Evolutionary conservation across 2,797 vertebrate genomes (phyloP), one percentile per base, ranked within the genome.

Genomic region (Taeniopygia guttata): DNA sequence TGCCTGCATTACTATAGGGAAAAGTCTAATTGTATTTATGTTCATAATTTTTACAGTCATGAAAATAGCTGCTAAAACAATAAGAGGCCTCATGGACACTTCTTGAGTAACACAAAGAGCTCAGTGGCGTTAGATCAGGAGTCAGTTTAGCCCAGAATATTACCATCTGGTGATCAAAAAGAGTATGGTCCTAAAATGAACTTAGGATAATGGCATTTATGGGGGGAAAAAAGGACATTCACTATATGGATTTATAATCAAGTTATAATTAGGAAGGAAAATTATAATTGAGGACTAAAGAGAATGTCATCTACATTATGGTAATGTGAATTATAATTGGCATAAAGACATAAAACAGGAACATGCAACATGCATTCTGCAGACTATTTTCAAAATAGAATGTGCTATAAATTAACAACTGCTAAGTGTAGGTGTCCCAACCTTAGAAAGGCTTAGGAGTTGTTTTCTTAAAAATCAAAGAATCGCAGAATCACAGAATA

Each of bases 391-490:
- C 43, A 74, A 74, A 87, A 83, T 16, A 84, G 46, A 84, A 67
- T 46, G 20, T 80, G 76, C n/a, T 94, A 84, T 82, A 93, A 89
- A 83, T 89, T 85, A 83, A 25, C 62, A 86, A 78, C 58, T 48
- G 36, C 36, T 72, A 58, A 34, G 36, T 66, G 79, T 78, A 83
- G 66, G 73, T 64, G 51, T 91, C 27, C 58, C 58, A 75, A 10
- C 8, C 36, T 67, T 76, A 84, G 63, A 87, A 92, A 72, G 32
- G 30, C 9, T 85, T 74, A 59, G 34, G 22, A 74, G 52, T 60
- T 87, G 4, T 74, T 90, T 62, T 45, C 56, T 85, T 78, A 22
- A 64, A 83, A 90, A 82, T 40, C n/a, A 84, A 10, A 38, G 34
- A 23, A 73, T 80, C 32, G 59, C 27, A 58, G 8, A 64, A n/a